phyloP scores from a whole-genome alignment of 2,797 vertebrate species.

The Nyctibius grandis region DNA sequence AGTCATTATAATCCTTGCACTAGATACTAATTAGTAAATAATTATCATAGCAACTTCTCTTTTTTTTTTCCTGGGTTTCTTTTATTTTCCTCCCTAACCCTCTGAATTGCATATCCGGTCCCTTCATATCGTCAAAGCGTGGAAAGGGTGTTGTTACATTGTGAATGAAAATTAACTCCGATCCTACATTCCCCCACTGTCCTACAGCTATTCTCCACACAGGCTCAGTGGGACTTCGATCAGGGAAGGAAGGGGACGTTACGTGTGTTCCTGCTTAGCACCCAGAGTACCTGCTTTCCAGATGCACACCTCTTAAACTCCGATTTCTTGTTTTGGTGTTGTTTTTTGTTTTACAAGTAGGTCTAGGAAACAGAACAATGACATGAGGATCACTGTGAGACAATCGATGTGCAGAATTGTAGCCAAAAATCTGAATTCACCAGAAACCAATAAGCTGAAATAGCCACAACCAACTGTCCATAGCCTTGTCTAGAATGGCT shows the following conservation, averaged over 20 bases:
- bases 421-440: conserved; percentile 71
- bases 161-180: conserved; percentile 4
- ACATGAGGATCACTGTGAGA: conserved; percentile 63
- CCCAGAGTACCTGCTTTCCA: conserved; percentile 69
- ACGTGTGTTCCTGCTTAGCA: conserved; percentile 45
- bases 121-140: neutral
- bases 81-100: neutral
- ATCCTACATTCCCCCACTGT: conserved; percentile 23
- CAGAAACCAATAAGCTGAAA: conserved; percentile 70
- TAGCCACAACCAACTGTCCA: conserved; percentile 74
- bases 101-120: conserved; percentile 42
- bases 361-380: conserved; percentile 67
- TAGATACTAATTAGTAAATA: conserved; percentile 67
- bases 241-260: neutral
- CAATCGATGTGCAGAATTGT: conserved; percentile 46
- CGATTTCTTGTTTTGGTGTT: conserved; percentile 2
- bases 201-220: neutral
- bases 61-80: neutral
- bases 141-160: neutral
- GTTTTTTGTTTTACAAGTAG: conserved; percentile 18
- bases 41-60: conserved; percentile 37
- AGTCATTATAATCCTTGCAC: conserved; percentile 59
- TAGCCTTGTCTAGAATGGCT: conserved; percentile 76
- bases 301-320: conserved; percentile 55
- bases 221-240: neutral